Evolutionary conservation across 1,140 invertebrate species (phyloP).

Genomic region (Octopus sinensis): DNA sequence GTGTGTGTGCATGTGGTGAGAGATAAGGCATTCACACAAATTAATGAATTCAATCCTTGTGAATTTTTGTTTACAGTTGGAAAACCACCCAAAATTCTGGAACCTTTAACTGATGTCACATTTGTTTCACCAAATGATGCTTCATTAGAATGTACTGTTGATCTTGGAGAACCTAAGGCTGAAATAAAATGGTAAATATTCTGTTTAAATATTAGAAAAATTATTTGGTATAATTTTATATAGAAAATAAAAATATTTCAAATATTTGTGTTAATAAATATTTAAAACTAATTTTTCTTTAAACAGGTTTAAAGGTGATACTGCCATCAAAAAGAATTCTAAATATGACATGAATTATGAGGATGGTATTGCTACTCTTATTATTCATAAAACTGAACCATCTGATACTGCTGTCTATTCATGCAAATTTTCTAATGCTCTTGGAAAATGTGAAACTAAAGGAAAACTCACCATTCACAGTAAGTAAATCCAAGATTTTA

Average conservation of each 20-base stretch:
- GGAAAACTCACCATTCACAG: constrained; percentile 52
- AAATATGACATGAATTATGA: constrained; percentile 55
- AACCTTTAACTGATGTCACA: constrained; percentile 44
- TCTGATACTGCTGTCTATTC: constrained; percentile 52
- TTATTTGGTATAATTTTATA: no score
- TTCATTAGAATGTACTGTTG: constrained; percentile 51
- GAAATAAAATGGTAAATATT: constrained; percentile 50
- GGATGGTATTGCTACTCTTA: constrained; percentile 48
- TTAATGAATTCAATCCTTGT: no score
- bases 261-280: no score
- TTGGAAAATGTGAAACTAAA: constrained; percentile 51
- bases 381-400: constrained; percentile 50
- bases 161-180: constrained; percentile 51
- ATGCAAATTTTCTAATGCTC: constrained; percentile 47
- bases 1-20: no score
- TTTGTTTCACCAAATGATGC: constrained; percentile 49
- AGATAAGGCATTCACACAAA: no score
- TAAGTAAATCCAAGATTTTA: constrained; percentile 30
- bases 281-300: no score
- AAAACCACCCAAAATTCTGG: constrained; percentile 46
- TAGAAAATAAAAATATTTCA: no score
- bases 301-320: constrained; percentile 49
- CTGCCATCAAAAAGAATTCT: constrained; percentile 48
- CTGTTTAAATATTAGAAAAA: background rate
- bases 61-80: constrained; percentile 43